These are phyloP conservation scores for Andrena cerasifolii DNA, from an alignment of 1,140 invertebrate genomes.

Conservation along the genomic window DNA sequence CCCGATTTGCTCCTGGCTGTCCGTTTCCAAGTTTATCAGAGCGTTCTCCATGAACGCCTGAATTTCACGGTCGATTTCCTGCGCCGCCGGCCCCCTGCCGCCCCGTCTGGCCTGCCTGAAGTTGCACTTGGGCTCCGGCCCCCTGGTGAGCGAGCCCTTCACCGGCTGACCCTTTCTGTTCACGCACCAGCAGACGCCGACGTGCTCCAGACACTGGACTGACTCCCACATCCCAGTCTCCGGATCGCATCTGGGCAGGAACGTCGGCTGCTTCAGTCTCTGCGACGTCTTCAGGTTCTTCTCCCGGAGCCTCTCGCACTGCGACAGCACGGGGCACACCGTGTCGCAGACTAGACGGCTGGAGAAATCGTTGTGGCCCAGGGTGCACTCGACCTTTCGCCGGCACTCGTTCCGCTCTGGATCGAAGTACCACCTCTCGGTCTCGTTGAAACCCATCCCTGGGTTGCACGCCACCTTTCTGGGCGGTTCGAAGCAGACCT, in stretches of 20 bases:
- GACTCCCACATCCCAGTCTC: slow-evolving; percentile 89
- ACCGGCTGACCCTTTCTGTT: slow-evolving; percentile 90
- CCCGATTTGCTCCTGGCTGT: slow-evolving; percentile 61
- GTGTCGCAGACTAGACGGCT: slow-evolving; percentile 91
- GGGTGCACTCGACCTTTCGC: slow-evolving; percentile 87
- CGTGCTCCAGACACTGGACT: slow-evolving; percentile 91
- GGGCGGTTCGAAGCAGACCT: slow-evolving; percentile 90
- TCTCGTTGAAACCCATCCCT: slow-evolving; percentile 80
- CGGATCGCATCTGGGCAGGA: slow-evolving; percentile 87
- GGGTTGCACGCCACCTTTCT: slow-evolving; percentile 66
- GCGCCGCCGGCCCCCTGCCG: slow-evolving; percentile 73
- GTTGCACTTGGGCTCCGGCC: slow-evolving; percentile 88
- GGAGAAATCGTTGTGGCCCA: slow-evolving; percentile 95
- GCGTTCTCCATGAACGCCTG: slow-evolving; percentile 73
- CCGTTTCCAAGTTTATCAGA: slow-evolving; percentile 61
- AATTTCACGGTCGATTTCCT: slow-evolving; percentile 74
- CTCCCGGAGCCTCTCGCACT: slow-evolving; percentile 89
- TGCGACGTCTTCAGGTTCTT: slow-evolving; percentile 88
- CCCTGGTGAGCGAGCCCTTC: slow-evolving; percentile 89
- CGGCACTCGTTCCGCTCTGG: slow-evolving; percentile 89
- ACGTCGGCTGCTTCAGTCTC: slow-evolving; percentile 87
- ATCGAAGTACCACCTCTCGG: slow-evolving; percentile 89
- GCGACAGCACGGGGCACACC: slow-evolving; percentile 92
- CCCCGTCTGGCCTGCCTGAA: slow-evolving; percentile 87
- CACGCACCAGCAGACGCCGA: slow-evolving; percentile 93